phyloP scores from a whole-genome alignment of 2,113 vertebrate species.

The Calyptommatus sinebrachiatus region DNA sequence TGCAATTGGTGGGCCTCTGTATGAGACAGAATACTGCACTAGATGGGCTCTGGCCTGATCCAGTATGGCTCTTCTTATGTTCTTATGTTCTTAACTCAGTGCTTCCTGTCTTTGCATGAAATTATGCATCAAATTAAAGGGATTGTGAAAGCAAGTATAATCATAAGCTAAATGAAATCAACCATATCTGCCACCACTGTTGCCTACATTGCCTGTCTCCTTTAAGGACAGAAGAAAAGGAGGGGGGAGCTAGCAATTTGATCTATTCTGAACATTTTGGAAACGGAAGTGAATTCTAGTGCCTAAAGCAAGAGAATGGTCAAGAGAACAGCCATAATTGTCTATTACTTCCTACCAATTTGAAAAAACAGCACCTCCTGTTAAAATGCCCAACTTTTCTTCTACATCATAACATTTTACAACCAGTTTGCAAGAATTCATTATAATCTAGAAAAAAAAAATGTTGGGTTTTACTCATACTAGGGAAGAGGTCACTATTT shows the following conservation, averaged over 20 bases:
- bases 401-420: neutral
- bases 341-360: neutral
- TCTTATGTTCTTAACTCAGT: too few species aligned
- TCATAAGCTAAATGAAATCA: neutral
- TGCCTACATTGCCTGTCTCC: neutral
- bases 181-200: neutral
- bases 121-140: neutral
- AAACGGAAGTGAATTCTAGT: conserved; percentile 6
- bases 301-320: neutral
- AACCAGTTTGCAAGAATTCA: neutral
- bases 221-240: neutral
- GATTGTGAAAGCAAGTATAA: neutral
- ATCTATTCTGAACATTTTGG: neutral
- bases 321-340: neutral
- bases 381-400: neutral
- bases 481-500: neutral
- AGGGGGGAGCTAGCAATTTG: neutral
- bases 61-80: too few species aligned
- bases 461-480: neutral
- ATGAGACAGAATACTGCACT: too few species aligned
- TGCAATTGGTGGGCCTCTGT: too few species aligned
- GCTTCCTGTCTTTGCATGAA: neutral
- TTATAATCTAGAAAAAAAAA: neutral
- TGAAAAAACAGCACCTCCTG: neutral
- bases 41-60: too few species aligned